phyloP scores from a whole-genome alignment of 2,113 vertebrate species.

The Conger conger region DNA sequence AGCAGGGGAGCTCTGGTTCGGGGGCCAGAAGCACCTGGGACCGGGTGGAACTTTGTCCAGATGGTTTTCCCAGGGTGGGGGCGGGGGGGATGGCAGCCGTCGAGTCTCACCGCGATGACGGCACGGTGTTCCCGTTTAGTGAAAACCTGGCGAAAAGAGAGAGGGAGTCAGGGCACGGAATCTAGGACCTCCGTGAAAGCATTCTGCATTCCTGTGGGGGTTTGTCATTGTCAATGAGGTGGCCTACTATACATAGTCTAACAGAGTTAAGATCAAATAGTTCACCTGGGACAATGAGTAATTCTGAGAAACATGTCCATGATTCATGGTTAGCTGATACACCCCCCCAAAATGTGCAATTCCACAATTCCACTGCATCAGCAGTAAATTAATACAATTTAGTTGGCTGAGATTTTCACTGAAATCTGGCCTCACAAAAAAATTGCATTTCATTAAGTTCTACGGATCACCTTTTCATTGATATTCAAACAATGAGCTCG shows the following conservation, averaged over 20 bases:
- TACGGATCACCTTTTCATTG: background rate
- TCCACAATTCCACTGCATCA: background rate
- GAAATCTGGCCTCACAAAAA: background rate
- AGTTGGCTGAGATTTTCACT: background rate
- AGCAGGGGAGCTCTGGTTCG: slow-evolving; percentile 48
- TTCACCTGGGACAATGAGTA: background rate
- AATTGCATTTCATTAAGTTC: too few species aligned
- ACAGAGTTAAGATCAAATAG: background rate
- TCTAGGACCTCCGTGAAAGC: background rate
- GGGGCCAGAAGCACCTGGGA: background rate
- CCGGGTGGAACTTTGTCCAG: slow-evolving; percentile 8
- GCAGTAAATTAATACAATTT: background rate
- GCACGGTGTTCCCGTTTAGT: slow-evolving; percentile 83
- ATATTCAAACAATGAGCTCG: background rate
- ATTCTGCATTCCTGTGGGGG: background rate
- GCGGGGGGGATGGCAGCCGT: slow-evolving; percentile 41
- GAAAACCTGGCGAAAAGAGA: slow-evolving; percentile 74
- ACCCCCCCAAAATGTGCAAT: background rate
- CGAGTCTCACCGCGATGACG: slow-evolving; percentile 74
- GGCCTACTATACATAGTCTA: background rate
- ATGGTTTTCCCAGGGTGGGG: slow-evolving; percentile 15
- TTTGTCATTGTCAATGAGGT: background rate
- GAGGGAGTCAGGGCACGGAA: background rate
- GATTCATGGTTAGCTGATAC: background rate
- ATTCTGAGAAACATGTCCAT: too few species aligned